Base-by-base conservation (phyloP, 2,888 invertebrate genomes). In the Polyommatus icarus region DNA sequence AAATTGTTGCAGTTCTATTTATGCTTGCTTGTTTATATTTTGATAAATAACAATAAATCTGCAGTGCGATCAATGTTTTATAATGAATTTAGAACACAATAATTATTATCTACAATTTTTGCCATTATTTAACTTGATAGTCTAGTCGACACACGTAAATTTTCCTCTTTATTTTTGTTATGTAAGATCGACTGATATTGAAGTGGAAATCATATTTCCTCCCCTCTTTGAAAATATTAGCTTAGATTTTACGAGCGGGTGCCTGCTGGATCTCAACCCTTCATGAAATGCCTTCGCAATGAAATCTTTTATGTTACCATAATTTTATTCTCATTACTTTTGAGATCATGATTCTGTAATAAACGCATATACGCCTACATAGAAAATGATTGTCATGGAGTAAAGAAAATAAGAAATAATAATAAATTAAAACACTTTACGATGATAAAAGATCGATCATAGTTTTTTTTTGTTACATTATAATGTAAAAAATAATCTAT, bases 221-320 rank as follows among this genome's bases (percentile, higher is more conserved):
- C 75, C 50, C 75, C 75, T 73, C 75, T 75, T 12, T 50, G 54
- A 75, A 75, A 75, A 54, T 75, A 75, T 75, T 75, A 54, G 75
- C 46, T 29, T 75, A 46, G 75, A 75, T 75, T 75, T 75, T 75
- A 75, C 75, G 75, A 75, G 46, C 75, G 54, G 75, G 46, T 29
- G 50, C 75, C 75, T 54, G 50, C 46, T 54, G 24, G 75, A 54
- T 54, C 24, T 75, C 73, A 75, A 75, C 75, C 75, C 50, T 54
- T 75, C 75, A 50, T 72, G 72, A 72, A 50, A 54, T 50, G 46
- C 75, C 75, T 18, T 29, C 73, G 73, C 73, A 73, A 50, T 73
- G 50, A 46, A 73, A 73, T 73, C 18, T 75, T 75, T 75, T 75
- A 75, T 54, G 75, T 24, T 50, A 40, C 75, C 75, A 50, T 54